Evolutionary conservation across 2,113 vertebrate genomes (phyloP), one percentile per base, ranked within the genome.

Genomic region (Todiramphus saurophagus): DNA sequence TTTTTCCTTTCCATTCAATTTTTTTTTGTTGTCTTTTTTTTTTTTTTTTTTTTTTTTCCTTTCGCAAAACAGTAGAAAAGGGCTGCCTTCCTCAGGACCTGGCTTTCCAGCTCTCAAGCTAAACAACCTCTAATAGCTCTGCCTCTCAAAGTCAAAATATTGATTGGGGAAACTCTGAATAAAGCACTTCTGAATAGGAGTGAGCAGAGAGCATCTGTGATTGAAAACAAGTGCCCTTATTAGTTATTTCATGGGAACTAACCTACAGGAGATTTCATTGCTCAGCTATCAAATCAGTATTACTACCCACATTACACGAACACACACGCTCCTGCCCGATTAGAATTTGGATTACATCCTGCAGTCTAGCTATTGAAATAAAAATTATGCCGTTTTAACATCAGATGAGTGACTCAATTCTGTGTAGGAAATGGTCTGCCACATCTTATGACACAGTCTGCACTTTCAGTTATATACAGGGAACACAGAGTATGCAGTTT

Each of bases 91-190:
- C 86, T 95, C 68, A 77, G 94, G 88, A 86, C 73, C 51, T 94
- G 73, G 79, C 68, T 89, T 94, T 70, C 79, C 39, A 73, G 76
- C 92, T 94, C 76, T 95, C 85, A 87, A 67, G 35, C 64, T 96
- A 90, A 96, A 94, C 84, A 95, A 89, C 83, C 75, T 92, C 85
- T 96, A 95, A 97, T 96, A 96, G 83, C 68, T 92, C 79, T 96
- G 90, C 90, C 85, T 96, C 92, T 96, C 90, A 95, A 94, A 96
- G 92, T 96, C 94, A 94, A 96, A 96, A 95, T 96, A 97, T 96
- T 97, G 96, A 97, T 93, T 97, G 92, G 53, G 83, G 76, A 92
- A 96, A 96, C 73, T 94, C 92, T 96, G 92, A 96, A 96, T 94
- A 90, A 92, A 95, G 56, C 92, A 76, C 93, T 97, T 96, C 92